Evolutionary conservation across 2,113 vertebrate species (phyloP).

Genomic region (Hemichromis elongatus): DNA sequence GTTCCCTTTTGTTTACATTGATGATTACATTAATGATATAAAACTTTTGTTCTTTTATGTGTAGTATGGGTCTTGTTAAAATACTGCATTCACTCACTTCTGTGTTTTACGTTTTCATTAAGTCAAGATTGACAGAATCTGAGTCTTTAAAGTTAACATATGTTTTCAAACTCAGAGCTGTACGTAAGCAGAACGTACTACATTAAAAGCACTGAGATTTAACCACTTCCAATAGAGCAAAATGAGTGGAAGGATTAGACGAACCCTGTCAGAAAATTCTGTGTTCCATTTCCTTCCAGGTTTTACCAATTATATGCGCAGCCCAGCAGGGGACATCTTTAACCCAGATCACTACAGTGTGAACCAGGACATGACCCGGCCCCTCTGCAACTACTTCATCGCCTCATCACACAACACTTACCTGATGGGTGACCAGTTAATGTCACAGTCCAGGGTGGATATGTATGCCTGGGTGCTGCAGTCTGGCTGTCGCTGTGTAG

Average conservation of each 20-base stretch:
- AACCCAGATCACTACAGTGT: constrained; percentile 86
- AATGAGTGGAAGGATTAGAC: background rate
- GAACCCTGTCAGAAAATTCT: background rate
- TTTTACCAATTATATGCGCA: constrained; percentile 93
- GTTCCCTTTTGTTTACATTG: background rate
- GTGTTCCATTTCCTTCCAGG: constrained; percentile 66
- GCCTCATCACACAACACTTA: constrained; percentile 99
- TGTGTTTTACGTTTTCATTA: background rate
- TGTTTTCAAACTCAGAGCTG: background rate
- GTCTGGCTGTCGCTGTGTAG: constrained; percentile 92
- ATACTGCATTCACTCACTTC: background rate
- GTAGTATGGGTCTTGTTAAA: background rate
- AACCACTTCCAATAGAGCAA: background rate
- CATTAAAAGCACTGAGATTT: background rate
- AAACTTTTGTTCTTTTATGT: background rate
- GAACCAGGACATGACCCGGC: constrained; percentile 89
- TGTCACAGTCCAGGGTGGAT: constrained; percentile 95
- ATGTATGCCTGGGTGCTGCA: constrained; percentile 98
- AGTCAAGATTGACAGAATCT: background rate
- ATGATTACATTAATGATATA: no score
- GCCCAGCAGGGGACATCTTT: constrained; percentile 91
- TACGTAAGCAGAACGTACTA: background rate
- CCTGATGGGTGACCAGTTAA: constrained; percentile 96
- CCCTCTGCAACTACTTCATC: constrained; percentile 92
- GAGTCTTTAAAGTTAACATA: background rate